Conservation (phyloP, 1,140 invertebrate species). For the Pygmarrhopalites habei region DNA sequence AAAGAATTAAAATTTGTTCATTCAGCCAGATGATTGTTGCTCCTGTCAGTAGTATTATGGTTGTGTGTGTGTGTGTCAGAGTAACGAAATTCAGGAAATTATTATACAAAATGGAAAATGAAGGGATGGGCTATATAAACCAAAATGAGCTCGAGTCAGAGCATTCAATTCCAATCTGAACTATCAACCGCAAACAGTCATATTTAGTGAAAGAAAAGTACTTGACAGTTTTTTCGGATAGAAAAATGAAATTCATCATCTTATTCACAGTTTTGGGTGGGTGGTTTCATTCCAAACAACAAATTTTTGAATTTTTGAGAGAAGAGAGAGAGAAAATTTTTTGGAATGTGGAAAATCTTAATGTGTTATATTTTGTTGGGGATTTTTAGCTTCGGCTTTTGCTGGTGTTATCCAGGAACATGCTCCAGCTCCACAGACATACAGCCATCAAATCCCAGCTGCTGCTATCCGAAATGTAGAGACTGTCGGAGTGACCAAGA, state of each 20-base stretch:
- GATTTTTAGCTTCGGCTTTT: background rate
- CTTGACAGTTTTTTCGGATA: background rate
- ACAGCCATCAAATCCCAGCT: constrained; percentile 31
- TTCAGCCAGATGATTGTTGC: no score
- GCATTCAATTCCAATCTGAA: background rate
- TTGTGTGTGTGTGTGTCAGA: no score
- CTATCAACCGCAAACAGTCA: background rate
- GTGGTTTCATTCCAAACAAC: background rate
- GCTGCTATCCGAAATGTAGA: constrained; percentile 39
- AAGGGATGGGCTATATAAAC: constrained; percentile 2
- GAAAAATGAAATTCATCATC: constrained; percentile 15
- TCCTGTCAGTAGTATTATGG: no score
- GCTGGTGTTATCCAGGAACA: background rate
- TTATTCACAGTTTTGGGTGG: background rate
- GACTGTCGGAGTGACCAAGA: constrained; percentile 38
- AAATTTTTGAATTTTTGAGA: no score
- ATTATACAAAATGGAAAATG: background rate
- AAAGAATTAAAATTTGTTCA: no score
- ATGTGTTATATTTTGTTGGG: no score
- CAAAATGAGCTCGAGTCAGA: background rate
- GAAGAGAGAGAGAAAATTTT: no score
- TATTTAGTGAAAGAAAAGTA: no score
- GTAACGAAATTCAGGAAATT: background rate
- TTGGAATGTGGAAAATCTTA: no score
- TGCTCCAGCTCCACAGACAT: constrained; percentile 10